These are phyloP conservation scores for Meriones psammophilus DNA, from an alignment of 2,797 vertebrate genomes.

Conservation along the genomic window DNA sequence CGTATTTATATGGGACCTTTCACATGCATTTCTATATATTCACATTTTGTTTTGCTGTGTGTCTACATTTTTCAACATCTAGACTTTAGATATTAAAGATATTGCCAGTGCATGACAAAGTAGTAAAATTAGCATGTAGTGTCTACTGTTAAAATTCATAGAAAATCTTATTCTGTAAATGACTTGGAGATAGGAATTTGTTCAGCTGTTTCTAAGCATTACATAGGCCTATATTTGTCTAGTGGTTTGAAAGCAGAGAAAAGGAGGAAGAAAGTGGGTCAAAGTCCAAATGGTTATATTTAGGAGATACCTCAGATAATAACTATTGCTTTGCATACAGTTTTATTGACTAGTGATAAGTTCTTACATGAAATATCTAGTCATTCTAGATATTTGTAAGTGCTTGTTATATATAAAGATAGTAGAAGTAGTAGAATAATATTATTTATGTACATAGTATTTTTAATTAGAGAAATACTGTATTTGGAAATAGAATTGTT, in stretches of 20 bases:
- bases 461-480: background rate
- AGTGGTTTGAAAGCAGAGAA: conserved; percentile 21
- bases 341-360: conserved; percentile 54
- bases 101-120: conserved; percentile 62
- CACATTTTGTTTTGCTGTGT: conserved; percentile 67
- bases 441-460: conserved; percentile 22
- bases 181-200: conserved; percentile 31
- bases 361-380: conserved; percentile 10
- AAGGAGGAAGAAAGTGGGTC: background rate
- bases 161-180: background rate
- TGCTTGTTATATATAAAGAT: conserved; percentile 43
- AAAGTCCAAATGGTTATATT: conserved; percentile 19
- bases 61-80: conserved; percentile 57
- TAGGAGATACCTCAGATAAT: conserved; percentile 63
- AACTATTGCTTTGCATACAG: conserved; percentile 32
- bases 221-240: conserved; percentile 13
- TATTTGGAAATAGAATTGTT: conserved; percentile 7
- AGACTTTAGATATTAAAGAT: conserved; percentile 69
- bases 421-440: background rate
- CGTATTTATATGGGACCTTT: conserved; percentile 12
- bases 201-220: conserved; percentile 2
- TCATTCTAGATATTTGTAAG: conserved; percentile 50
- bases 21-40: conserved; percentile 33
- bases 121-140: conserved; percentile 68
- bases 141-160: conserved; percentile 46